These are phyloP conservation scores for Silurus lanzhouensis DNA, from an alignment of 2,797 vertebrate species.

Conservation along the genomic window DNA sequence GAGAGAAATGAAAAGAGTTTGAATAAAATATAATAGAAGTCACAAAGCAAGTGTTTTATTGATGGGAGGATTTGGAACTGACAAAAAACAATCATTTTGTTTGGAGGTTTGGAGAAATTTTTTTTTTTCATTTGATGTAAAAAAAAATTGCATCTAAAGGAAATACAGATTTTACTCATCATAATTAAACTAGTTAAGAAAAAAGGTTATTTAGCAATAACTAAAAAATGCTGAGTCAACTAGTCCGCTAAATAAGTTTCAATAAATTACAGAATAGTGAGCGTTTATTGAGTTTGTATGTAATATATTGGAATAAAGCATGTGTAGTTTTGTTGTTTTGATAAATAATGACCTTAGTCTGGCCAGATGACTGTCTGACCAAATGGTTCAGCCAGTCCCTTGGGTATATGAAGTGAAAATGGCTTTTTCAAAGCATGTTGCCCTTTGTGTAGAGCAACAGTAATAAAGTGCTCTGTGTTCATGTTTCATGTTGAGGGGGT, in stretches of 20 bases:
- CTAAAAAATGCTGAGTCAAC: not conserved
- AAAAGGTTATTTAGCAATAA: not conserved
- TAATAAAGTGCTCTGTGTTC: slow-evolving; percentile 43
- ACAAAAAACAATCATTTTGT: not conserved
- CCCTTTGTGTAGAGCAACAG: slow-evolving; percentile 4
- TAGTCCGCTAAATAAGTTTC: not conserved
- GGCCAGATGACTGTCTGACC: slow-evolving; percentile 13
- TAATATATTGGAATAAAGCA: not conserved
- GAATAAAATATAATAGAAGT: not conserved
- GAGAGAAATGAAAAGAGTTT: not conserved
- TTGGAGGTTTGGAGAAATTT: not conserved
- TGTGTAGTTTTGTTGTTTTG: slow-evolving; percentile 1
- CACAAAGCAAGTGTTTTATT: not conserved
- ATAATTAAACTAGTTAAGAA: not conserved
- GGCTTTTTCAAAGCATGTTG: slow-evolving; percentile 28
- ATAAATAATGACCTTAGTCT: slow-evolving; percentile 16
- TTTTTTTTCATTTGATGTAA: too few relatives aligned
- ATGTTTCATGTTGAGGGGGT: not conserved
- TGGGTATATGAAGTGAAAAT: slow-evolving; percentile 45
- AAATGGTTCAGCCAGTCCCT: slow-evolving; percentile 21
- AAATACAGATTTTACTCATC: not conserved
- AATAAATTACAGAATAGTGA: not conserved
- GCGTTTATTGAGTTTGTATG: not conserved
- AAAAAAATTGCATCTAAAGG: too few relatives aligned
- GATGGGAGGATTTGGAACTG: not conserved